Conservation (phyloP, 2,797 vertebrate species). For the Scolopax rusticola region DNA sequence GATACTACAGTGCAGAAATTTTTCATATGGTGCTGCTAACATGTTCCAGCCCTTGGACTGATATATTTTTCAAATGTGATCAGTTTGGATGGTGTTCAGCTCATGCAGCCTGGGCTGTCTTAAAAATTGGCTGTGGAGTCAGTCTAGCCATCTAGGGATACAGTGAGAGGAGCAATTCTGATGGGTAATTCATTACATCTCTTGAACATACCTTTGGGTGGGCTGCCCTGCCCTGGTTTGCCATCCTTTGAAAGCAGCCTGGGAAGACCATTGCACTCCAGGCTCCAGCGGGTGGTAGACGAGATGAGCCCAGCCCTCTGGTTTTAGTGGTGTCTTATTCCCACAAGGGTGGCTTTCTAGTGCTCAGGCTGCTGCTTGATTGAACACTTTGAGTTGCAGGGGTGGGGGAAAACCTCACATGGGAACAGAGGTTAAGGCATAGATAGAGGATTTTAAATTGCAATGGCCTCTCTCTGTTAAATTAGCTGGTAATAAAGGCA, state of each 20-base stretch:
- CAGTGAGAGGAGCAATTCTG: background rate
- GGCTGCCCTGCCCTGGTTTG: background rate
- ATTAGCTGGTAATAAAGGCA: conserved; percentile 14
- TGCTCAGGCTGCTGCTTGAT: background rate
- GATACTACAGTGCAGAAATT: background rate
- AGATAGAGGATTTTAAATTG: background rate
- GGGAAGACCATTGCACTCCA: background rate
- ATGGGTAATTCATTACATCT: background rate
- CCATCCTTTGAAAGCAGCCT: background rate
- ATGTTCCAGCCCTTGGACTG: background rate
- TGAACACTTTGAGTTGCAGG: background rate
- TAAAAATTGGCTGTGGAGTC: background rate
- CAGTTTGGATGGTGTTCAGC: background rate
- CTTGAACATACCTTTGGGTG: background rate
- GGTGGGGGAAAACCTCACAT: background rate
- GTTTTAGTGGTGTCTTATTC: background rate
- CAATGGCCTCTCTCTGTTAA: background rate
- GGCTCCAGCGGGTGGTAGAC: background rate
- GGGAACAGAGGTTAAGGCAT: background rate
- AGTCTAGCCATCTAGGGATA: background rate
- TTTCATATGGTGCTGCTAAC: fast-evolving
- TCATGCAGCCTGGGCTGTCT: background rate
- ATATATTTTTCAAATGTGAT: background rate
- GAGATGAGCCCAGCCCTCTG: background rate
- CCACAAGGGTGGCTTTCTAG: background rate